Evolutionary conservation across 2,888 invertebrate genomes (phyloP), one percentile per base, ranked within the genome.

Genomic region (Macrosoma leucophasiata): DNA sequence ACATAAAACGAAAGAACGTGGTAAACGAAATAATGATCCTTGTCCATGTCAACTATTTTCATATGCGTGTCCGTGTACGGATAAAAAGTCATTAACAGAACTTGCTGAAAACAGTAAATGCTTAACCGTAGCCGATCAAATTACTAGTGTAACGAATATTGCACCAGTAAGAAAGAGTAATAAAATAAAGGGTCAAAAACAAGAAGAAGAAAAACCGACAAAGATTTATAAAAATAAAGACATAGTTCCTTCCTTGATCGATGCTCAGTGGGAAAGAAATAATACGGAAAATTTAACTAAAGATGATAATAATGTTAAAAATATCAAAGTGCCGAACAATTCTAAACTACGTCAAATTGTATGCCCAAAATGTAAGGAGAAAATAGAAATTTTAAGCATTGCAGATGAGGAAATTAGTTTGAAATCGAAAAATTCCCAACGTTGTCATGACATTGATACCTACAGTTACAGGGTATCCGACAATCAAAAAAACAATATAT

Each of bases 11-110:
- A 70, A 68, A 48, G 61, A 68, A 6, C 55, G 41, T 13, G 58
- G 55, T 1, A 65, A 65, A 32, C 60, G 57, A 7, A 60, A 44
- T 3, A 69, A 72, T 45, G 59, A 74, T 36, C 74, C 74, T 3
- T 78, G 76, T 39, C 74, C 76, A 0, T 75, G 77, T 46, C 73
- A 77, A 52, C 48, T 78, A 36, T 77, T 77, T 56, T 73, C 75
- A 3, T 75, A 74, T 36, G 62, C 66, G 8, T 76, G 75, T 41
- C 69, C 74, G 20, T 79, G 77, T 43, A 59, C 59, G 2, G 60
- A 49, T 31, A 39, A 48, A 36, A 50, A 50, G 11, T 50, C 50
- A 6, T 31, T 46, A 7, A 50, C 52, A 17, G 37, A 49, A 33
- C 20, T 50, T 13, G 46, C 48, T 6, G 50, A 43, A 31, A 48